Evolutionary conservation across 2,888 invertebrate genomes (phyloP), one percentile per base, ranked within the genome.

Genomic region (Maniola hyperantus): DNA sequence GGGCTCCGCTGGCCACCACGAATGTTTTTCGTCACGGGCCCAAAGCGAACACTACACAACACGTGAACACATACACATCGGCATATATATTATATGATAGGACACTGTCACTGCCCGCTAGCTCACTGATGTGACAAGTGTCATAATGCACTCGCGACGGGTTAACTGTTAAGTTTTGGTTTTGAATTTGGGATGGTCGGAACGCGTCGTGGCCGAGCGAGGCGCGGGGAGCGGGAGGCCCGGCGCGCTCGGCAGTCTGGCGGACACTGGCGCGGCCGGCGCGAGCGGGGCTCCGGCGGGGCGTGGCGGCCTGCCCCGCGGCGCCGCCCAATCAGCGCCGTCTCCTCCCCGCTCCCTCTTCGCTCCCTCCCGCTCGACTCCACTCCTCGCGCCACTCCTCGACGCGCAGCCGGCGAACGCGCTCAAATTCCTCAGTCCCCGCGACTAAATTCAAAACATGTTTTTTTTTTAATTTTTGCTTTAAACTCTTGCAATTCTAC

Each of bases 1-100:
- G 84, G 84, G 92, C 89, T 88, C 91, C 92, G 88, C 92, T 92
- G 90, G 92, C 92, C 91, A 92, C 92, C 88, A 89, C 91, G 91
- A 89, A 91, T 83, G 89, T 83, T 91, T 89, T 87, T 83, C 76
- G 83, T 88, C 89, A 88, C 90, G 88, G 89, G 87, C 88, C 84
- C 85, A 83, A 51, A 87, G 77, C 86, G 87, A 89, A 89, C 89
- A 90, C 91, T 87, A 87, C 86, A 88, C 91, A 89, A 88, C 91
- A 91, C 91, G 90, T 84, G 87, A 87, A 88, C 91, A 88, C 90
- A 88, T 85, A 88, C 91, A 91, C 91, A 88, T 83, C 76, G 82
- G 87, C 82, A 55, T 57, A 57, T 42, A 57, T 13, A 39, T 15
- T 42, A 20, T 39, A 11, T 42, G 57, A 79, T 78, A 79, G 80